Conservation (phyloP, 2,797 vertebrate species). For the Cossypha dichroa region DNA sequence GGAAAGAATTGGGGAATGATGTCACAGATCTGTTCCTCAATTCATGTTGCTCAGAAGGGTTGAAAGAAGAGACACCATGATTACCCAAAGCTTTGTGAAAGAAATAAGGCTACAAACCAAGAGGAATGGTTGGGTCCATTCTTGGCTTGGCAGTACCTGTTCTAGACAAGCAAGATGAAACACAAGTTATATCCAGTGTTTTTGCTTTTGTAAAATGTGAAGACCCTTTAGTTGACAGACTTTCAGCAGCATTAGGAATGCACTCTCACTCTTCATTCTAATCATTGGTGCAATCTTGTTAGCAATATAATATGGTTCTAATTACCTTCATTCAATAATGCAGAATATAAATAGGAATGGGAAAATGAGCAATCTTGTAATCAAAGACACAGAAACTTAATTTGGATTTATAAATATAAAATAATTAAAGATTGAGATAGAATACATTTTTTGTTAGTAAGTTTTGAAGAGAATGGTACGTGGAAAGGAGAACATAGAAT, state of each 20-base stretch:
- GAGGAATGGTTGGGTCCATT: background rate
- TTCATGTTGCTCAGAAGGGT: background rate
- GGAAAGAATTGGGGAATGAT: background rate
- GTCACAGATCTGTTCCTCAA: background rate
- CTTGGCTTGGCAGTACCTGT: background rate
- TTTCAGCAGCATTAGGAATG: background rate
- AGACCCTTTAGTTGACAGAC: background rate
- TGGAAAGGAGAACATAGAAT: background rate
- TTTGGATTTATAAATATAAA: background rate
- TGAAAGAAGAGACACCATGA: background rate
- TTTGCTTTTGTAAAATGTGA: background rate
- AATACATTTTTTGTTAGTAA: background rate
- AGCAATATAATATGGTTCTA: background rate
- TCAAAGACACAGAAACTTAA: background rate
- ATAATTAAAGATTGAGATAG: background rate
- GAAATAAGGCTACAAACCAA: background rate
- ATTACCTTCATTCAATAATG: background rate
- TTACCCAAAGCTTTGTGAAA: background rate
- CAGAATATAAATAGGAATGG: background rate
- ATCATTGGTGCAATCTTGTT: background rate
- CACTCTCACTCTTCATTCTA: background rate
- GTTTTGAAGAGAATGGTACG: background rate
- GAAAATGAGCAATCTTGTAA: background rate
- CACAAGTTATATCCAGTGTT: background rate
- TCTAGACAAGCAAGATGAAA: background rate